Conservation (phyloP, 2,888 invertebrate species). For the Archaeoteleia sp. region DNA sequence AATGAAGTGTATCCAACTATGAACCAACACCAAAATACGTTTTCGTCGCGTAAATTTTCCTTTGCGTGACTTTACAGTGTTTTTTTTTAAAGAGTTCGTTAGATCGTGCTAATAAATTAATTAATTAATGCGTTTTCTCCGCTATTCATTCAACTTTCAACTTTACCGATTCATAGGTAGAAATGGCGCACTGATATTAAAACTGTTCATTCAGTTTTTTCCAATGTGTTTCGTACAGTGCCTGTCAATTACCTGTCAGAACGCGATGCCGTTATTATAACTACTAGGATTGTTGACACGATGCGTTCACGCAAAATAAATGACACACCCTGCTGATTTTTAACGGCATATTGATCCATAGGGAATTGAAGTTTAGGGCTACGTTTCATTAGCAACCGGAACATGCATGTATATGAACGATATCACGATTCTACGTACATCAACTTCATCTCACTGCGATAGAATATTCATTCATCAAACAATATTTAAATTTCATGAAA, state of each 20-base stretch:
- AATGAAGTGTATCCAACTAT: slow-evolving; percentile 40
- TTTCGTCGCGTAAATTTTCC: slow-evolving; percentile 38
- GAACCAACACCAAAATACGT: slow-evolving; percentile 28
- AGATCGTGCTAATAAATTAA: slow-evolving; percentile 30
- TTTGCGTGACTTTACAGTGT: slow-evolving; percentile 44
- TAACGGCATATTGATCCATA: slow-evolving; percentile 29
- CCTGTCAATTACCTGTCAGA: slow-evolving; percentile 36
- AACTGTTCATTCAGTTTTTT: background rate
- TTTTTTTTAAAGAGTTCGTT: slow-evolving; percentile 30
- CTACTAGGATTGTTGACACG: slow-evolving; percentile 4
- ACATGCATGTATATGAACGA: slow-evolving; percentile 13
- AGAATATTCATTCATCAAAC: slow-evolving; percentile 46
- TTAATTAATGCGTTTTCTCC: slow-evolving; percentile 23
- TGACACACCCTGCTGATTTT: slow-evolving; percentile 22
- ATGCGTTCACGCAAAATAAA: slow-evolving; percentile 9
- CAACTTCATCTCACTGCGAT: slow-evolving; percentile 30
- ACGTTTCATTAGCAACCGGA: slow-evolving; percentile 35
- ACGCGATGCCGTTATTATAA: slow-evolving; percentile 29
- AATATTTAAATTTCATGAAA: slow-evolving; percentile 44
- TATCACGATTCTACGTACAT: slow-evolving; percentile 22
- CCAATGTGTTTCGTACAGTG: background rate
- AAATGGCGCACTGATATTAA: background rate
- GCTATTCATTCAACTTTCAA: background rate
- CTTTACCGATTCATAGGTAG: background rate
- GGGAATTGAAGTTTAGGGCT: slow-evolving; percentile 33